Conservation (phyloP, 2,113 vertebrate species). For the Larimichthys polyactis region DNA sequence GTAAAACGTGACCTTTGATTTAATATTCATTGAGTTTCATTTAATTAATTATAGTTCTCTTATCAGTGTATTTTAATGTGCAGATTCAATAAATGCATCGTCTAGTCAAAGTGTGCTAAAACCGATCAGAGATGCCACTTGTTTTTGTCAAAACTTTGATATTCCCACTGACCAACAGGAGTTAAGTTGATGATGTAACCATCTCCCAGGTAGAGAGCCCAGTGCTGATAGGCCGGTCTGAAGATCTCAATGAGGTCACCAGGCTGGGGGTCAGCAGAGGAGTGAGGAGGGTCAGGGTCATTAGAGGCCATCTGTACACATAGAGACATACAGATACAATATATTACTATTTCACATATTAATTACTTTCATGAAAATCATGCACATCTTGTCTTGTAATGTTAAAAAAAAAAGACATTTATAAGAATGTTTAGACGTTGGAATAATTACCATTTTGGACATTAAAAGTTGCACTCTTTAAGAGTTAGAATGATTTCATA, state of each 20-base stretch:
- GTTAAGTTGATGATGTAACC: slow-evolving; percentile 93
- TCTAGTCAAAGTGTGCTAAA: background rate
- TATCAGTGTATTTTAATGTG: background rate
- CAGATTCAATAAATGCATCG: background rate
- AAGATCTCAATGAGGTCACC: slow-evolving; percentile 96
- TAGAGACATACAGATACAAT: background rate
- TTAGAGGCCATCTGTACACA: slow-evolving; percentile 87
- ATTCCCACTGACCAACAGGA: slow-evolving; percentile 87
- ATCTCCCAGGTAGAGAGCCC: slow-evolving; percentile 94
- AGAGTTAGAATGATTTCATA: background rate
- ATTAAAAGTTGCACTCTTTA: background rate
- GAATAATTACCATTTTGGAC: background rate
- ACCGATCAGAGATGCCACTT: background rate
- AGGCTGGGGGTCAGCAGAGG: slow-evolving; percentile 83
- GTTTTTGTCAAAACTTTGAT: background rate
- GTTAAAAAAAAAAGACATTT: background rate
- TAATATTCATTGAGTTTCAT: background rate
- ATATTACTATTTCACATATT: background rate
- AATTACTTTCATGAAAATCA: background rate
- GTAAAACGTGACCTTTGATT: background rate
- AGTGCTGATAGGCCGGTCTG: slow-evolving; percentile 91
- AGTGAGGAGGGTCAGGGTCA: slow-evolving; percentile 74
- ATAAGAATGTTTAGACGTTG: background rate
- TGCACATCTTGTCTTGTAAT: background rate
- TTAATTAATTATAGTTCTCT: background rate